Evolutionary conservation across 2,113 vertebrate genomes (phyloP).

Genomic region (Mungos mungo): DNA sequence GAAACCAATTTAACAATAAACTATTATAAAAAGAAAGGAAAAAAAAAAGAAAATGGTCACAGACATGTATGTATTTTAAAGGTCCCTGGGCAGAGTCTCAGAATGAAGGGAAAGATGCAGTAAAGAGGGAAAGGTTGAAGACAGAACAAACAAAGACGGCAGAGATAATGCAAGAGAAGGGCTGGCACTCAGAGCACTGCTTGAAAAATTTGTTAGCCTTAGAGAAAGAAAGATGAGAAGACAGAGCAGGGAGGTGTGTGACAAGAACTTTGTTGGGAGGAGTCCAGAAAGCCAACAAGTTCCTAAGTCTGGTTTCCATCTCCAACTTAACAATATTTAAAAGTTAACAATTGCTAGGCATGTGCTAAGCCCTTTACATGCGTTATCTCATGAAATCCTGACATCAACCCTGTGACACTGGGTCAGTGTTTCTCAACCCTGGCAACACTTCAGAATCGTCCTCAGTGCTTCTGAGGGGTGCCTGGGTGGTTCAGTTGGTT

Average conservation of each 20-base stretch:
- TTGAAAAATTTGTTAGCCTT: neutral
- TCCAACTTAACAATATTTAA: constrained; percentile 35
- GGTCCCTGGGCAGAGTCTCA: neutral
- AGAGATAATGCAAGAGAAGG: neutral
- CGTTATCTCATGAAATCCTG: neutral
- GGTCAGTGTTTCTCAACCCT: neutral
- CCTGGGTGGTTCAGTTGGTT: too few species aligned
- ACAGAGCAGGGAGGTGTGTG: neutral
- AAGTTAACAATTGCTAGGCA: neutral
- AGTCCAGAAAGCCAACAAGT: neutral
- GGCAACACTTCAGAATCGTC: neutral
- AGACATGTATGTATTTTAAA: neutral
- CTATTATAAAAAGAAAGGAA: too few species aligned
- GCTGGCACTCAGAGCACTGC: neutral
- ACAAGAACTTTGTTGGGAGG: neutral
- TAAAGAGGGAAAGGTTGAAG: neutral
- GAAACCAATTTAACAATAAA: too few species aligned
- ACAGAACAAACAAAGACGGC: neutral
- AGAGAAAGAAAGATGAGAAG: neutral
- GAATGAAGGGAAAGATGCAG: constrained; percentile 3
- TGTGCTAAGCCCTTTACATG: neutral
- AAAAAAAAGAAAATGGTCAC: neutral
- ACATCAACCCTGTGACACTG: neutral
- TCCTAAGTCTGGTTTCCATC: neutral
- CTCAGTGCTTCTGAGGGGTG: neutral